Percentiles rank a stretch among this genome's conserved stretches.
phyloP scores from a whole-genome alignment of 2,797 vertebrate species.

The Thripadectes ignobilis region DNA sequence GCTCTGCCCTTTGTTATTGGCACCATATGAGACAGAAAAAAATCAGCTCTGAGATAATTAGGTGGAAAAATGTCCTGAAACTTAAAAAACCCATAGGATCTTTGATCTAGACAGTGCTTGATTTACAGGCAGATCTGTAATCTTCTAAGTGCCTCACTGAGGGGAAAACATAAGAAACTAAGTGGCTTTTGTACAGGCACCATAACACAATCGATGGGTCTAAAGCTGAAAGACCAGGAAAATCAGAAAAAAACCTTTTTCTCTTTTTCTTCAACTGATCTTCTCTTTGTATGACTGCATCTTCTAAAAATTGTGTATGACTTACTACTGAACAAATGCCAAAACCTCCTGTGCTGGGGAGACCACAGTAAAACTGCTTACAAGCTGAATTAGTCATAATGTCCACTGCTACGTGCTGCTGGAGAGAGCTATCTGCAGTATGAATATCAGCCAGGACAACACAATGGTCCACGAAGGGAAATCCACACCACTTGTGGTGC shows the following conservation, averaged over 20 bases:
- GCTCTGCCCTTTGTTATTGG: not conserved
- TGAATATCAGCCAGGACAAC: constrained; percentile 50
- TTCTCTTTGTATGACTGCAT: constrained; percentile 35
- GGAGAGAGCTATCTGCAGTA: not conserved
- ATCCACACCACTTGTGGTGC: not conserved
- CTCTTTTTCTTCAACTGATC: constrained; percentile 43
- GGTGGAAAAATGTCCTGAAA: not conserved
- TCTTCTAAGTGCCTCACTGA: not conserved
- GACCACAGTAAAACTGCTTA: constrained; percentile 67
- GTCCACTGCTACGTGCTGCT: constrained; percentile 24
- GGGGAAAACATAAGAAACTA: not conserved
- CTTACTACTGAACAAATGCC: constrained; percentile 67
- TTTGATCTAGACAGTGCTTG: not conserved
- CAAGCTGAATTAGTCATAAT: constrained; percentile 67
- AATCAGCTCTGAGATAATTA: not conserved
- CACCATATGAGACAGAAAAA: not conserved
- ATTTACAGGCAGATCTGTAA: not conserved
- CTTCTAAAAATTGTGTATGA: constrained; percentile 63
- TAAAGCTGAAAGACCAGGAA: constrained; percentile 42
- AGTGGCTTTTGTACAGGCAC: not conserved
- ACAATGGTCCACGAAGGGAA: constrained; percentile 11
- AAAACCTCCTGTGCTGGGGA: constrained; percentile 41
- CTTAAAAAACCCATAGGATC: not conserved
- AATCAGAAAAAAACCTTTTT: constrained; percentile 23
- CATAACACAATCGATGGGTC: not conserved